Evolutionary conservation across 2,888 invertebrate genomes (phyloP).

Genomic region (Neria commutata): DNA sequence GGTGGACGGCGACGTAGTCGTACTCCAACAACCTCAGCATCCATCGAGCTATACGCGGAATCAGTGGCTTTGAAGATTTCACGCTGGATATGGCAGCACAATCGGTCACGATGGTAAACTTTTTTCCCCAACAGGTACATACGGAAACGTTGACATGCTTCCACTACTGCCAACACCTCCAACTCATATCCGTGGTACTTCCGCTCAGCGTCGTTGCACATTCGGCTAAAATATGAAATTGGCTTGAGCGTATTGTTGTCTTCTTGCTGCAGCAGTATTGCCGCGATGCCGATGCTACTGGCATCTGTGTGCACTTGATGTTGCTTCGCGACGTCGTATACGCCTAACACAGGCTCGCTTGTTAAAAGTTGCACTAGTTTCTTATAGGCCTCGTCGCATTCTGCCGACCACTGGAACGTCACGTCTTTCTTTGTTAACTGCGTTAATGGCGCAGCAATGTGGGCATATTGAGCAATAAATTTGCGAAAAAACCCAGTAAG

Average conservation of each 20-base stretch:
- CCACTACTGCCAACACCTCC: not conserved
- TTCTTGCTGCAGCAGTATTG: conserved; percentile 3
- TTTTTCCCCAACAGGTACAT: conserved; percentile 11
- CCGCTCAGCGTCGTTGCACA: conserved; percentile 2
- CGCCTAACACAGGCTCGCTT: conserved; percentile 11
- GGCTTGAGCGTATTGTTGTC: not conserved
- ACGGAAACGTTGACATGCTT: conserved; percentile 7
- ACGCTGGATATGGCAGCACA: not conserved
- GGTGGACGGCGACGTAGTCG: too few species aligned
- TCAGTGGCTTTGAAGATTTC: not conserved
- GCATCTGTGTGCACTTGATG: conserved; percentile 21
- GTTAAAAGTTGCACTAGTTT: not conserved
- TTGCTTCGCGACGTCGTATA: conserved; percentile 13
- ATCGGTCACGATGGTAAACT: conserved; percentile 6
- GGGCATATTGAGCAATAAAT: not conserved
- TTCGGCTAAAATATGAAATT: conserved; percentile 3
- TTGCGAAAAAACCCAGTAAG: not conserved
- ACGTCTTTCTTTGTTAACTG: not conserved
- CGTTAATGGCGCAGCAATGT: not conserved
- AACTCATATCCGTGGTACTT: conserved; percentile 12
- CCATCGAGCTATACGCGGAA: not conserved
- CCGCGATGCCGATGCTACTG: conserved; percentile 16
- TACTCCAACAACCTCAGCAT: not conserved
- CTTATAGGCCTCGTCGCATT: not conserved
- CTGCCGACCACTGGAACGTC: too few species aligned